Evolutionary conservation across 1,140 invertebrate species (phyloP).

Genomic region (Lepidurus arcticus): DNA sequence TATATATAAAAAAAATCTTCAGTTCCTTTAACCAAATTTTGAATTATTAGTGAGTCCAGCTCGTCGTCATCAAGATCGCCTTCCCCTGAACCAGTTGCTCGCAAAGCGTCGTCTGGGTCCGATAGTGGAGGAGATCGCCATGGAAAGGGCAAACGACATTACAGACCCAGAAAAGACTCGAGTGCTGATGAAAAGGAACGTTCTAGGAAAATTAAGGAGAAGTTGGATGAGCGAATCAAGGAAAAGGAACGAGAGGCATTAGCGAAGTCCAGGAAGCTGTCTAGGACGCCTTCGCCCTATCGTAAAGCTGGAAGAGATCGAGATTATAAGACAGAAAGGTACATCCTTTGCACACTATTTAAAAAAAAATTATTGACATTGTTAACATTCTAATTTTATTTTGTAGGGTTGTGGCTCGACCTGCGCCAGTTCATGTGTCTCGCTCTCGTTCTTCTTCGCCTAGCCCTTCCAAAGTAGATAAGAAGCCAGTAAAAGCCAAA

Average conservation of each 20-base stretch:
- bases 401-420: not conserved
- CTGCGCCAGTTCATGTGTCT: not conserved
- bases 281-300: not conserved
- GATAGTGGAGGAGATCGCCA: slow-evolving; percentile 25
- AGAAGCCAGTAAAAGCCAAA: not conserved
- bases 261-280: not conserved
- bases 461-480: slow-evolving; percentile 17
- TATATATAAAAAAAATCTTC: not conserved
- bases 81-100: slow-evolving; percentile 31
- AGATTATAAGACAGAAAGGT: not conserved
- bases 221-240: slow-evolving; percentile 51
- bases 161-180: slow-evolving; percentile 11
- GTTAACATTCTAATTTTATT: not conserved
- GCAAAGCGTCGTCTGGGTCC: slow-evolving; percentile 23
- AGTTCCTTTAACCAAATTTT: slow-evolving; percentile 30
- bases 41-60: slow-evolving; percentile 35
- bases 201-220: slow-evolving; percentile 53
- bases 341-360: too few relatives aligned
- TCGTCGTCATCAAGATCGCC: slow-evolving; percentile 36
- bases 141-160: slow-evolving; percentile 5
- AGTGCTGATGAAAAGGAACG: slow-evolving; percentile 52
- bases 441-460: not conserved
- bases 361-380: too few relatives aligned
- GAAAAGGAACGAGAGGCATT: slow-evolving; percentile 46
- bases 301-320: not conserved